phyloP scores from a whole-genome alignment of 1,140 invertebrate species.

The Microplitis mediator region DNA sequence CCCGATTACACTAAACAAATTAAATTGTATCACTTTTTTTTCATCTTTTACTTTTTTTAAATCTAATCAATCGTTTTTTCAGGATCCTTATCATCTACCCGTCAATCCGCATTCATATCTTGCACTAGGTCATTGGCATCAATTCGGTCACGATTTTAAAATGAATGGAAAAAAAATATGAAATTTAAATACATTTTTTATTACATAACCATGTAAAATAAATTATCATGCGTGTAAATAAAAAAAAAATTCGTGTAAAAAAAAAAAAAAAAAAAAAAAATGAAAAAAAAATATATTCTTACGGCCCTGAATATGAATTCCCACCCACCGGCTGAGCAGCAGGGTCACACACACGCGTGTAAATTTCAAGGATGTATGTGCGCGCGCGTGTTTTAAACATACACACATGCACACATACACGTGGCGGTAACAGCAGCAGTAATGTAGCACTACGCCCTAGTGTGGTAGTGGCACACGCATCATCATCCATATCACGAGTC shows the following conservation, averaged over 20 bases:
- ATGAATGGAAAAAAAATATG: no score
- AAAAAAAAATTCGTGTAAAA: neutral
- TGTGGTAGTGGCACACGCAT: constrained; percentile 11
- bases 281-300: constrained; percentile 4
- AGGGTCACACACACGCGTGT: constrained; percentile 28
- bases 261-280: constrained; percentile 14
- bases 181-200: no score
- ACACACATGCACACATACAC: neutral
- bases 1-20: neutral
- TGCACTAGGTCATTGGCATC: no score
- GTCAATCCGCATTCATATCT: no score
- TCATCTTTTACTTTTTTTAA: no score
- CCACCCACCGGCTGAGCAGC: constrained; percentile 29
- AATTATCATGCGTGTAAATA: neutral
- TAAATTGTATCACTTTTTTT: no score
- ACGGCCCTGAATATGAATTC: constrained; percentile 32
- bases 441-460: constrained; percentile 4
- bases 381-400: neutral
- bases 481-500: constrained; percentile 8
- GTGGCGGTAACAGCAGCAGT: neutral
- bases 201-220: no score
- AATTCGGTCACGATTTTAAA: no score
- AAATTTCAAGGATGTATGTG: constrained; percentile 1
- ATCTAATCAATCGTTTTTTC: no score
- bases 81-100: no score